Conservation (phyloP, 2,797 vertebrate genomes). For the Malurus splendens region DNA sequence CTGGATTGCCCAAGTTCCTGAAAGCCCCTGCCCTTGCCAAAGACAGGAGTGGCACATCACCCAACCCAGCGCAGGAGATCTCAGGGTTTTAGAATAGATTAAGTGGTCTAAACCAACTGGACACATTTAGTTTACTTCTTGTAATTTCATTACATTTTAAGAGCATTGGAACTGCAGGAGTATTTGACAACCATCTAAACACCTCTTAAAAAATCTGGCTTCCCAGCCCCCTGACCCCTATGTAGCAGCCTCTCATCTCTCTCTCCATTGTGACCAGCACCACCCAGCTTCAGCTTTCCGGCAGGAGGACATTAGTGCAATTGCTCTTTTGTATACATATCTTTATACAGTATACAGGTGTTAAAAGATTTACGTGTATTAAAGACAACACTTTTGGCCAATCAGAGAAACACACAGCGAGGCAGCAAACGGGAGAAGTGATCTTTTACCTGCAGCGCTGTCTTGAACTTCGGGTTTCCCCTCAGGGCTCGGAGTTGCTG, state of each 20-base stretch:
- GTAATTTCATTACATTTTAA: neutral
- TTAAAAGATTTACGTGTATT: neutral
- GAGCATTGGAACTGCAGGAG: neutral
- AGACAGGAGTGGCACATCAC: accelerated
- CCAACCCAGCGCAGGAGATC: neutral
- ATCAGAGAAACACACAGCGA: accelerated
- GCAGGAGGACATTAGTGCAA: neutral
- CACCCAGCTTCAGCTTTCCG: neutral
- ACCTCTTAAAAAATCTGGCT: neutral
- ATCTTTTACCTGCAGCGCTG: conserved; percentile 49
- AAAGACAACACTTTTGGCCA: neutral
- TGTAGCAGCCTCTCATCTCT: neutral
- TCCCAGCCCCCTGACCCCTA: neutral
- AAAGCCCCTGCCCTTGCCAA: neutral
- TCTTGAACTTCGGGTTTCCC: neutral
- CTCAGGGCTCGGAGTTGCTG: neutral
- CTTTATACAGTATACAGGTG: neutral
- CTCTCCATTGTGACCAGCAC: neutral
- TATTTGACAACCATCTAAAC: neutral
- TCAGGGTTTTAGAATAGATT: neutral
- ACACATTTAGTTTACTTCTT: accelerated
- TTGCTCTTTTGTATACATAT: neutral
- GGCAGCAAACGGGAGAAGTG: neutral
- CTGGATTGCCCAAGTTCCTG: neutral
- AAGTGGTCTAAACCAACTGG: neutral